Conservation (phyloP, 1,140 invertebrate species). For the Sitodiplosis mosellana region DNA sequence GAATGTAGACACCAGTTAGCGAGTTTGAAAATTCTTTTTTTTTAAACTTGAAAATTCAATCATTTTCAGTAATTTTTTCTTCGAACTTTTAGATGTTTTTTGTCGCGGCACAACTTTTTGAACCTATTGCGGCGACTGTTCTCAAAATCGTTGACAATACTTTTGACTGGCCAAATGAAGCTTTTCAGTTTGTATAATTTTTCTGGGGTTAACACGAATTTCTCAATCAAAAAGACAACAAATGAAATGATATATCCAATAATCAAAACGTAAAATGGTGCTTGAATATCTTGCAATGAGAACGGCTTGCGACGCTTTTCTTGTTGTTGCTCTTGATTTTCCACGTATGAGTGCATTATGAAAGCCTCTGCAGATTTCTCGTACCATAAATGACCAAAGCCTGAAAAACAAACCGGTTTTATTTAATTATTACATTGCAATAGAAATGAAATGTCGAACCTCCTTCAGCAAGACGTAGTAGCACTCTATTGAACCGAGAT, state of each 20-base stretch:
- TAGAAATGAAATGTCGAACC: slow-evolving; percentile 5
- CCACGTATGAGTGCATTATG: slow-evolving; percentile 5
- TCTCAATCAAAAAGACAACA: not conserved
- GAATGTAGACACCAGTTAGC: too few species aligned
- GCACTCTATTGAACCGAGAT: slow-evolving; percentile 8
- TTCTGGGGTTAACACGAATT: not conserved
- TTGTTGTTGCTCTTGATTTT: slow-evolving; percentile 4
- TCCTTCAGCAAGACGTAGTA: slow-evolving; percentile 5
- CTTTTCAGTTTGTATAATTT: too few species aligned
- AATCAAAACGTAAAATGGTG: slow-evolving; percentile 16
- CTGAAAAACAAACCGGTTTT: slow-evolving; percentile 3
- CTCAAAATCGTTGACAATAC: too few species aligned
- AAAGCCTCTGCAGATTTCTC: slow-evolving; percentile 10
- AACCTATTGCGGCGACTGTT: too few species aligned
- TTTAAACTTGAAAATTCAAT: too few species aligned
- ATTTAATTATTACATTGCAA: not conserved
- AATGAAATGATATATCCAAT: slow-evolving; percentile 12
- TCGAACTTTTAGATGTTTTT: too few species aligned
- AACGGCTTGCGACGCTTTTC: slow-evolving; percentile 9
- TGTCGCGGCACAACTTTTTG: too few species aligned
- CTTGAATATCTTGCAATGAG: slow-evolving; percentile 17
- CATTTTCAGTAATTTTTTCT: too few species aligned
- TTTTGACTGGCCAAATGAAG: too few species aligned
- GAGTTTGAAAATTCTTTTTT: too few species aligned
- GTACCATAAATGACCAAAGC: slow-evolving; percentile 19